Evolutionary conservation across 2,888 invertebrate species (phyloP).

Genomic region (Cosmopolites sordidus): DNA sequence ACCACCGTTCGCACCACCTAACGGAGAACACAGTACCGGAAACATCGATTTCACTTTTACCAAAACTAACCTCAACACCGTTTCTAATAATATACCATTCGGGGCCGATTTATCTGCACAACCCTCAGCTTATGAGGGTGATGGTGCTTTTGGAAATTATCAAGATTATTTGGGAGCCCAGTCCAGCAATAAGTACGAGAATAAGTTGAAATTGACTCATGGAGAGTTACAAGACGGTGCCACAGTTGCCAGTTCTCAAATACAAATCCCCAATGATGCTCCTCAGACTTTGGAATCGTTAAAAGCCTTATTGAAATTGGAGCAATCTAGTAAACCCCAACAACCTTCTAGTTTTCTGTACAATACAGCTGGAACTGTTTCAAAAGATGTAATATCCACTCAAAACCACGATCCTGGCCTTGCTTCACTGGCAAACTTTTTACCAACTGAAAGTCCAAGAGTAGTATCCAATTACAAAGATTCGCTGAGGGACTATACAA

Average conservation of each 20-base stretch:
- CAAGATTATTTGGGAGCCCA: constrained; percentile 20
- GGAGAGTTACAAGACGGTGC: constrained; percentile 15
- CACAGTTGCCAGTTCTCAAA: constrained; percentile 14
- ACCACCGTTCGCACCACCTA: background rate
- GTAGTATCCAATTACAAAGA: background rate
- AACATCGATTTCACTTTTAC: background rate
- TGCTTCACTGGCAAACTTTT: constrained; percentile 9
- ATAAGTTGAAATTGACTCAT: constrained; percentile 20
- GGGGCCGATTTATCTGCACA: constrained; percentile 11
- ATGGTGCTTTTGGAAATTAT: constrained; percentile 27
- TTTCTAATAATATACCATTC: constrained; percentile 1
- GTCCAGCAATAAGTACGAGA: constrained; percentile 9
- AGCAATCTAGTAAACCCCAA: background rate
- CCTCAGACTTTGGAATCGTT: constrained; percentile 15
- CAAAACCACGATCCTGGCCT: background rate
- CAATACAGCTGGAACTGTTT: background rate
- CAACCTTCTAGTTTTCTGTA: background rate
- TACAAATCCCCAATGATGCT: constrained; percentile 13
- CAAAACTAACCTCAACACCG: background rate
- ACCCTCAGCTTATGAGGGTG: constrained; percentile 28
- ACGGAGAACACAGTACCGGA: constrained; percentile 4
- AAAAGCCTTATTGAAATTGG: constrained; percentile 1
- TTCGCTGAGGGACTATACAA: background rate
- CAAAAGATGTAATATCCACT: background rate
- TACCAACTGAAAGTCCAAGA: constrained; percentile 6